phyloP scores from a whole-genome alignment of 2,888 invertebrate species.

The Sphaerophoria rueppellii region DNA sequence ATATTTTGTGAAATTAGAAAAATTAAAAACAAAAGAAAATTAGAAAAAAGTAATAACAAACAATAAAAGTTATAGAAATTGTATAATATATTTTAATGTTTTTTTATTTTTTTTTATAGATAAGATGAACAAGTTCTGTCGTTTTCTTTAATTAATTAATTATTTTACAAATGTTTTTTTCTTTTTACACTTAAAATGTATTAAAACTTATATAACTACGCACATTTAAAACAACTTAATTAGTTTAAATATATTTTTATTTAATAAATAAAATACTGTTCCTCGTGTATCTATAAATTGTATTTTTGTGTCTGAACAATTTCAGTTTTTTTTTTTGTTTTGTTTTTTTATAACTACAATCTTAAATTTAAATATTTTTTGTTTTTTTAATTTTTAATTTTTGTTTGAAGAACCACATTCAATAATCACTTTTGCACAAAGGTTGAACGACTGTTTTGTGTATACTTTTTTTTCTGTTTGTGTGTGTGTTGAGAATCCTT shows the following conservation, averaged over 20 bases:
- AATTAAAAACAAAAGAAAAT: constrained; percentile 7
- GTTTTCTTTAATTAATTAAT: constrained; percentile 16
- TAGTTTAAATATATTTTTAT: constrained; percentile 22
- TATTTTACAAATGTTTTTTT: constrained; percentile 14
- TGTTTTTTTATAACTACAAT: constrained; percentile 40
- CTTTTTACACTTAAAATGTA: constrained; percentile 23
- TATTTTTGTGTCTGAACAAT: background rate
- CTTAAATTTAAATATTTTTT: constrained; percentile 35
- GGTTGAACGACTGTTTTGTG: background rate
- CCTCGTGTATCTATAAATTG: constrained; percentile 9
- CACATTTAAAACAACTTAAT: constrained; percentile 40
- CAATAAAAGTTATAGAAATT: constrained; percentile 30
- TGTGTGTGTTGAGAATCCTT: constrained; percentile 42
- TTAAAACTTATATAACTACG: constrained; percentile 35
- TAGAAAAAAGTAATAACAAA: constrained; percentile 28
- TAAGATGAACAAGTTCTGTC: constrained; percentile 14
- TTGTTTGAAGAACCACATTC: constrained; percentile 36
- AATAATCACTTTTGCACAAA: constrained; percentile 47
- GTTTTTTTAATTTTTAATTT: constrained; percentile 3
- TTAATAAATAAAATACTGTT: constrained; percentile 62
- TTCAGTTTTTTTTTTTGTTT: background rate
- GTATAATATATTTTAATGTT: constrained; percentile 11
- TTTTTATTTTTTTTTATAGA: background rate
- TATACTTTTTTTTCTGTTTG: background rate
- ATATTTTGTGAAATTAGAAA: constrained; percentile 2